These are phyloP conservation scores for Dendroctonus ponderosae DNA, from an alignment of 1,140 invertebrate species.

Conservation along the genomic window DNA sequence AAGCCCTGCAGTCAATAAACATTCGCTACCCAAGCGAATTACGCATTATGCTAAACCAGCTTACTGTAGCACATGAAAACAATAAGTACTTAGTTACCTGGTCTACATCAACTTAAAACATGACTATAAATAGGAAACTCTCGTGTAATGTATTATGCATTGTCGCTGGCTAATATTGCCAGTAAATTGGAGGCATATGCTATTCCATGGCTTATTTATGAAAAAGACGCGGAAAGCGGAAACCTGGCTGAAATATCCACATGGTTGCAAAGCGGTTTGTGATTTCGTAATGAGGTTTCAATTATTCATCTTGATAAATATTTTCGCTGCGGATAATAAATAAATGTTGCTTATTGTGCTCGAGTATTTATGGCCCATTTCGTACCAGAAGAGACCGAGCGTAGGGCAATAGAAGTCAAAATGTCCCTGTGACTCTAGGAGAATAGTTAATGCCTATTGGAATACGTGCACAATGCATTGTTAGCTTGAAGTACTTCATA, in stretches of 20 bases:
- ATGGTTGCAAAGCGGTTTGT: constrained; percentile 3
- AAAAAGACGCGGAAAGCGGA: background rate
- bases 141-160: constrained; percentile 12
- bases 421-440: no score
- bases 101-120: constrained; percentile 8
- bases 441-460: no score
- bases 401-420: no score
- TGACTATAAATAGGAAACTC: constrained; percentile 3
- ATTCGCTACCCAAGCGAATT: no score
- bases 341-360: no score
- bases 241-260: constrained; percentile 5
- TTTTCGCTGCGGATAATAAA: no score
- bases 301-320: background rate
- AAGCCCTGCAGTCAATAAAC: no score
- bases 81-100: constrained; percentile 1
- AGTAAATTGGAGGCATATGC: constrained; percentile 1
- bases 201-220: constrained; percentile 6
- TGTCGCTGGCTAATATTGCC: constrained; percentile 3
- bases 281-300: background rate
- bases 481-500: no score
- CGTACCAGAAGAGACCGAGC: no score
- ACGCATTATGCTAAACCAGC: constrained; percentile 1
- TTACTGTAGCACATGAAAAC: background rate
- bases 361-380: no score
- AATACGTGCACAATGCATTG: no score